Evolutionary conservation across 1,140 invertebrate species (phyloP), one percentile per base, ranked within the genome.

Genomic region (Eufriesea mexicana): DNA sequence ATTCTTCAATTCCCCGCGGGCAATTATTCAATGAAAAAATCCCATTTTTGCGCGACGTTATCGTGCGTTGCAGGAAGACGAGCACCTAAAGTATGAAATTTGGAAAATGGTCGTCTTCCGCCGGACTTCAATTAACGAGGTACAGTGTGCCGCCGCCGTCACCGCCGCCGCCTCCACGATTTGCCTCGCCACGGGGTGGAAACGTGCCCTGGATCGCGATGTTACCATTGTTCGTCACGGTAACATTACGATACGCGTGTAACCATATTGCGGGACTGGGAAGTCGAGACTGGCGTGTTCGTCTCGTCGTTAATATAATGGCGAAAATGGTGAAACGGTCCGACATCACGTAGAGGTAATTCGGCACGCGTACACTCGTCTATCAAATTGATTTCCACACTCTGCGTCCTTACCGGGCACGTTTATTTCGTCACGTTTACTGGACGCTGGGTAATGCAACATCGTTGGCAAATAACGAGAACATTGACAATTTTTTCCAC

Each of bases 321-420:
- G 90, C 83, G 91, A 94, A 93, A 94, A 94, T 93, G 93, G 92
- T 90, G 92, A 94, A 94, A 93, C 92, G 91, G 90, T 85, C 91
- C 91, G 92, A 93, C 92, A 93, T 94, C 94, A 94, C 94, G 94
- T 94, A 94, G 92, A 94, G 94, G 93, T 94, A 94, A 94, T 94
- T 94, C 91, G 91, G 93, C 94, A 94, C 94, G 94, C 93, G 91
- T 92, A 92, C 86, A 86, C 91, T 92, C 92, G 90, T 91, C 94
- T 91, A 92, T 93, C 92, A 94, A 94, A 94, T 94, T 94, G 93
- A 94, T 94, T 94, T 94, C 90, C 91, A 92, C 92, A 89, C 88
- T 89, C 89, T 86, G 88, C 86, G 84, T 84, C 88, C 87, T 88
- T 86, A 83, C 71, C 75, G 35, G 73, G 47, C 77, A 82, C 87